Percentiles rank a stretch among this genome's conserved stretches.
Evolutionary conservation across 2,888 invertebrate species (phyloP).

Genomic region (Eledone cirrhosa): DNA sequence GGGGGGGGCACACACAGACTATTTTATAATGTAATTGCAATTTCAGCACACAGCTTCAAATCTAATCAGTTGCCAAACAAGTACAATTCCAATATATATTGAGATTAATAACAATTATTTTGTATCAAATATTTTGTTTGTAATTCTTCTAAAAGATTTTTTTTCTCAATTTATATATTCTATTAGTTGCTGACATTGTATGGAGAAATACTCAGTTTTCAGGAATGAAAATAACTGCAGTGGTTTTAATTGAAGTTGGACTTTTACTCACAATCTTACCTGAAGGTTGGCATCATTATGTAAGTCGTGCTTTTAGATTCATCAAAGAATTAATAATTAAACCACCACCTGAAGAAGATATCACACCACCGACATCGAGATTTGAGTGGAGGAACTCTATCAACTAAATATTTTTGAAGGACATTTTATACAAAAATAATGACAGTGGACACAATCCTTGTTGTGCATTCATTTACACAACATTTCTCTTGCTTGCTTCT

Average conservation of each 20-base stretch:
- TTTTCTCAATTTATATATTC: not conserved
- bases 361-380: not conserved
- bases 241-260: constrained; percentile 87
- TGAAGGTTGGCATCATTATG: constrained; percentile 81
- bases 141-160: too few species aligned
- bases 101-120: too few species aligned
- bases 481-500: too few species aligned
- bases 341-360: not conserved
- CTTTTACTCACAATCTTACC: constrained; percentile 94
- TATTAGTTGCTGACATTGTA: constrained; percentile 40
- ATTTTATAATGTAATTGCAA: too few species aligned
- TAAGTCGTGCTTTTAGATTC: constrained; percentile 34
- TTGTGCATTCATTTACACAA: too few species aligned
- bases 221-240: constrained; percentile 95
- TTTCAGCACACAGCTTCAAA: too few species aligned
- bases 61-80: too few species aligned
- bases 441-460: too few species aligned
- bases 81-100: too few species aligned
- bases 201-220: constrained; percentile 78
- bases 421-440: too few species aligned
- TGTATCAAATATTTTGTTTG: too few species aligned
- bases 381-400: constrained; percentile 12
- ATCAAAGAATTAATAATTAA: constrained; percentile 17
- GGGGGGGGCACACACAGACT: too few species aligned
- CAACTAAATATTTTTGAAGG: not conserved